phyloP scores from a whole-genome alignment of 2,888 invertebrate genomes.

The Xestobium rufovillosum region DNA sequence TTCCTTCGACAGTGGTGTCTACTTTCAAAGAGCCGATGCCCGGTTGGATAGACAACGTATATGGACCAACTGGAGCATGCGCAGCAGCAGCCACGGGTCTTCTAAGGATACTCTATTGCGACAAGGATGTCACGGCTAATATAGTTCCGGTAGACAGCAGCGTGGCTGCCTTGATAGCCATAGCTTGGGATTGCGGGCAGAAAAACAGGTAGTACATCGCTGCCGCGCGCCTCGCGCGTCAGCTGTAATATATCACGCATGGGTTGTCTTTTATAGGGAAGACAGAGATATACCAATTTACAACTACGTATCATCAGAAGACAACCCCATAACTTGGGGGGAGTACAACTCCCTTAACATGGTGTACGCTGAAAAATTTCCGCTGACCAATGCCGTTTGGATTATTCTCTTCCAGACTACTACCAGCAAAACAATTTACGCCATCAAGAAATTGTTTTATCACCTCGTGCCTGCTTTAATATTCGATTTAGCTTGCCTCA shows the following conservation, averaged over 20 bases:
- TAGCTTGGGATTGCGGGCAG: slow-evolving; percentile 48
- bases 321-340: slow-evolving; percentile 75
- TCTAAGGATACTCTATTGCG: slow-evolving; percentile 50
- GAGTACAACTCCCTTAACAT: slow-evolving; percentile 52
- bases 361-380: slow-evolving; percentile 46
- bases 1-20: slow-evolving; percentile 38
- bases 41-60: slow-evolving; percentile 63
- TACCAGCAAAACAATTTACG: slow-evolving; percentile 36
- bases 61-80: slow-evolving; percentile 55
- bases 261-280: slow-evolving; percentile 15
- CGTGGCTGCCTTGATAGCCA: slow-evolving; percentile 52
- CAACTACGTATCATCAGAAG: slow-evolving; percentile 76
- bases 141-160: slow-evolving; percentile 61
- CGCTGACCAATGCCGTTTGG: slow-evolving; percentile 51
- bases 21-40: slow-evolving; percentile 41
- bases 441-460: slow-evolving; percentile 46
- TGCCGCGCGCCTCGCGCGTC: no score
- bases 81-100: slow-evolving; percentile 50
- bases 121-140: slow-evolving; percentile 48
- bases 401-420: slow-evolving; percentile 25
- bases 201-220: no score
- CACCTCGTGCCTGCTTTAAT: slow-evolving; percentile 57
- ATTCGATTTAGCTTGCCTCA: slow-evolving; percentile 46
- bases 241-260: no score
- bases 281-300: slow-evolving; percentile 52